Evolutionary conservation across 2,888 invertebrate species (phyloP).

Genomic region (Ichneumoninae sp.): DNA sequence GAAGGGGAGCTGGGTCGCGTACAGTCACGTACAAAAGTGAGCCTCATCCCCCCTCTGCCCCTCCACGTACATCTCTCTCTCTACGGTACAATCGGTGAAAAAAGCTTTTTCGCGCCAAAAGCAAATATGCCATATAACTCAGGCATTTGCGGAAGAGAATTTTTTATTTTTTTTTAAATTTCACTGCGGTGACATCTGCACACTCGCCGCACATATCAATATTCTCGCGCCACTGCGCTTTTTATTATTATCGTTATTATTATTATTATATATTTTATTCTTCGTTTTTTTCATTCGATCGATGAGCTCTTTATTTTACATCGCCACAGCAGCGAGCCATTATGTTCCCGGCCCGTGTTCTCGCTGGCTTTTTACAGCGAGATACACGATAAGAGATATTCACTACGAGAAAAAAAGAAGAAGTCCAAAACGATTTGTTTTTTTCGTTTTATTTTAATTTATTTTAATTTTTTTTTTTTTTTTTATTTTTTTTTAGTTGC

Average conservation of each 20-base stretch:
- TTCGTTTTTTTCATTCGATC: conserved; percentile 11
- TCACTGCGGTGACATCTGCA: conserved; percentile 9
- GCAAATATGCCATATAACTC: conserved; percentile 5
- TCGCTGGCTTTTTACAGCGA: conserved; percentile 4
- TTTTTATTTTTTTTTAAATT: not conserved
- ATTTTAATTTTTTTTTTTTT: not conserved
- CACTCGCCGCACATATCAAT: conserved; percentile 5
- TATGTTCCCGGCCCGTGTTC: conserved; percentile 15
- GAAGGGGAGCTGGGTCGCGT: conserved; percentile 80
- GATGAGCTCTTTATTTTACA: conserved; percentile 1
- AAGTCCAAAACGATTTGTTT: not conserved
- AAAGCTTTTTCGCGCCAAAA: conserved; percentile 70
- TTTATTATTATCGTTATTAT: too few species aligned
- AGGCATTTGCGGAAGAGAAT: not conserved
- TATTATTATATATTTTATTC: not conserved
- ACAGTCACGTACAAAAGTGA: conserved; percentile 79
- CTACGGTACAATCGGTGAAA: conserved; percentile 76
- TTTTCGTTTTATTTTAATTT: not conserved
- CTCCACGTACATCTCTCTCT: conserved; percentile 71
- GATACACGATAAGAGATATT: conserved; percentile 31
- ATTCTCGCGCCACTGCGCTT: too few species aligned
- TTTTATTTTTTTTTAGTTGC: conserved; percentile 4
- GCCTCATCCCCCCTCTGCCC: conserved; percentile 72
- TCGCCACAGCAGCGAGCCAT: not conserved
- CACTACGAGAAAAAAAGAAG: not conserved